These are phyloP conservation scores for Acinonyx jubatus DNA, from an alignment of 2,113 vertebrate species.

Conservation along the genomic window DNA sequence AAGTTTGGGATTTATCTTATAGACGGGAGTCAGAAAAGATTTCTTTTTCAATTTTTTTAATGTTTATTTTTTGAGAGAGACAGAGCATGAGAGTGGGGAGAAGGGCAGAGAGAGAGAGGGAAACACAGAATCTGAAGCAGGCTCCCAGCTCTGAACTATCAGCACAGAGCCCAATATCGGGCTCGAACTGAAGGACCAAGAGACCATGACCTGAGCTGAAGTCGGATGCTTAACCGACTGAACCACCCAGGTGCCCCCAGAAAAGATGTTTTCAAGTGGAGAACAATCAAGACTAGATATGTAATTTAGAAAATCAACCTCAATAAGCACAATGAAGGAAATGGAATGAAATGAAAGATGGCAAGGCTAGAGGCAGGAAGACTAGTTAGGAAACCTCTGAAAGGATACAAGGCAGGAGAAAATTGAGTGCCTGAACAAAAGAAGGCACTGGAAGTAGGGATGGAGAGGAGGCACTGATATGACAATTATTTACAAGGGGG, in stretches of 20 bases:
- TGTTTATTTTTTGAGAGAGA: too few species aligned
- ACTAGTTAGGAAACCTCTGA: background rate
- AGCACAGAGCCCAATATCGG: too few species aligned
- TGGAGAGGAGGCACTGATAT: background rate
- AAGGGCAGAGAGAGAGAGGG: too few species aligned
- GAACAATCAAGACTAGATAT: background rate
- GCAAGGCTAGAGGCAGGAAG: background rate
- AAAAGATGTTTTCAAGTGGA: background rate
- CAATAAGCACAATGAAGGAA: background rate
- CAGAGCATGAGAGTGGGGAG: too few species aligned
- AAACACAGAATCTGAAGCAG: too few species aligned
- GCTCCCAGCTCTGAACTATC: too few species aligned
- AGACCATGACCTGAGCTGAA: too few species aligned
- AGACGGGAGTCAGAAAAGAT: background rate
- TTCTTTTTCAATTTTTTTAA: too few species aligned
- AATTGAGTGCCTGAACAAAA: background rate
- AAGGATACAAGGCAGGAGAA: background rate
- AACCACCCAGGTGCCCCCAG: background rate
- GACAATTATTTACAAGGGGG: background rate
- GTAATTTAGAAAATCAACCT: background rate
- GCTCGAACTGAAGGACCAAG: too few species aligned
- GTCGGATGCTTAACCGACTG: too few species aligned
- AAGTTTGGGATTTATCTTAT: slow-evolving; percentile 41
- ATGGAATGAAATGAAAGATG: background rate
- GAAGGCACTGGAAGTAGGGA: background rate